phyloP scores from a whole-genome alignment of 2,888 invertebrate genomes.

The Caenorhabditis japonica region DNA sequence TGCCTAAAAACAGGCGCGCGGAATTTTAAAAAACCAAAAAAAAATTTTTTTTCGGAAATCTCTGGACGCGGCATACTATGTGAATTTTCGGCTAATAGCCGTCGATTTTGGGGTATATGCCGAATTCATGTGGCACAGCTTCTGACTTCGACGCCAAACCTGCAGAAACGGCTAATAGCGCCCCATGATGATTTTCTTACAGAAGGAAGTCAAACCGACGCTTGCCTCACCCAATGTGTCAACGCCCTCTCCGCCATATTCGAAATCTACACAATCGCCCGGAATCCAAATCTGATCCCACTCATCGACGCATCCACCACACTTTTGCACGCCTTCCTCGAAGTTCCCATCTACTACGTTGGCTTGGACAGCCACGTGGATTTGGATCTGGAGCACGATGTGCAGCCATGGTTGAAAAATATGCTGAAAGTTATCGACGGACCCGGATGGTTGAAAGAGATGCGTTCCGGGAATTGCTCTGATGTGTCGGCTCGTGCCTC shows the following conservation, averaged over 20 bases:
- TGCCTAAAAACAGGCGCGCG: no score
- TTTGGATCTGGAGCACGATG: conserved; percentile 11
- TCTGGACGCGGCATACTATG: no score
- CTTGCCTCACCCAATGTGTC: conserved; percentile 65
- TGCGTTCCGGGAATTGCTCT: conserved; percentile 26
- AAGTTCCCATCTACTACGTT: conserved; percentile 72
- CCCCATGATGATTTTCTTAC: conserved; percentile 39
- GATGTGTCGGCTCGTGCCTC: conserved; percentile 68
- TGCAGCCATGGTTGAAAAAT: conserved; percentile 38
- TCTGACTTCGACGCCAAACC: no score
- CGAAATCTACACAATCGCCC: conserved; percentile 55
- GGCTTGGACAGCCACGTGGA: conserved; percentile 31
- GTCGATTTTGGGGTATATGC: no score
- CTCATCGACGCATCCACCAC: conserved; percentile 51
- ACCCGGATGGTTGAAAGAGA: conserved; percentile 44
- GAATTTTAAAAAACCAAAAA: no score
- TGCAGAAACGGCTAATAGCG: no score
- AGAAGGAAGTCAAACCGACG: conserved; percentile 72
- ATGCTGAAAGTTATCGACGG: conserved; percentile 54
- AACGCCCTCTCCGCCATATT: conserved; percentile 61
- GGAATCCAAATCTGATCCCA: conserved; percentile 35
- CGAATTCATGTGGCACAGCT: no score
- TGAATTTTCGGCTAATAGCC: no score
- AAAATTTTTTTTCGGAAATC: no score
- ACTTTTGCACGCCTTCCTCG: conserved; percentile 62